Evolutionary conservation across 2,888 invertebrate genomes (phyloP).

Genomic region (Zele albiditarsus): DNA sequence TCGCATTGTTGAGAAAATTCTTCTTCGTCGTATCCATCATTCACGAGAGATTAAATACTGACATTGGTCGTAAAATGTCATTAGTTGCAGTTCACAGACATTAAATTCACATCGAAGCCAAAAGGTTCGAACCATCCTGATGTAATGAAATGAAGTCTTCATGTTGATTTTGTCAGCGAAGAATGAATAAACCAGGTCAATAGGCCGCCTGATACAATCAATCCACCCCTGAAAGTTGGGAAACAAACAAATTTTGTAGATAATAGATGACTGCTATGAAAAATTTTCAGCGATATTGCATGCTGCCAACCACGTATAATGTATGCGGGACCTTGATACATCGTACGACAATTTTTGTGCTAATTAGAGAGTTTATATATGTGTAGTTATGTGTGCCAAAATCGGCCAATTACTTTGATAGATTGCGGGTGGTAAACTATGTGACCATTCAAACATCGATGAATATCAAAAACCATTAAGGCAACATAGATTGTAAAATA

Average conservation of each 20-base stretch:
- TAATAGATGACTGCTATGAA: not conserved
- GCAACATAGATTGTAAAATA: not conserved
- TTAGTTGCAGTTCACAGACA: not conserved
- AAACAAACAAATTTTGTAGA: slow-evolving; percentile 10
- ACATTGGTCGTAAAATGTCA: not conserved
- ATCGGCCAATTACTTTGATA: slow-evolving; percentile 58
- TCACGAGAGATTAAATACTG: too few species aligned
- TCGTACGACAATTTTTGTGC: slow-evolving; percentile 53
- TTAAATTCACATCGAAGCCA: not conserved
- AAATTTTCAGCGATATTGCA: not conserved
- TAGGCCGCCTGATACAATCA: slow-evolving; percentile 58
- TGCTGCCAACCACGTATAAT: slow-evolving; percentile 38
- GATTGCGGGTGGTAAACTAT: slow-evolving; percentile 41
- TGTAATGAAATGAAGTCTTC: not conserved
- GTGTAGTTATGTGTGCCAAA: slow-evolving; percentile 33
- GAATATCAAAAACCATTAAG: not conserved
- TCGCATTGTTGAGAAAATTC: too few species aligned
- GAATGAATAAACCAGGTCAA: slow-evolving; percentile 57
- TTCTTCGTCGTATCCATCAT: too few species aligned
- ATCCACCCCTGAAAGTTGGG: slow-evolving; percentile 59
- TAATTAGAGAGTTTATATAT: slow-evolving; percentile 55
- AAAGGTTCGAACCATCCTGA: not conserved
- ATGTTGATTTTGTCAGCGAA: slow-evolving; percentile 12
- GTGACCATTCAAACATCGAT: not conserved
- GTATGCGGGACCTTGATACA: slow-evolving; percentile 47